phyloP scores from a whole-genome alignment of 2,888 invertebrate genomes.

The Aleiodes leptofemur region DNA sequence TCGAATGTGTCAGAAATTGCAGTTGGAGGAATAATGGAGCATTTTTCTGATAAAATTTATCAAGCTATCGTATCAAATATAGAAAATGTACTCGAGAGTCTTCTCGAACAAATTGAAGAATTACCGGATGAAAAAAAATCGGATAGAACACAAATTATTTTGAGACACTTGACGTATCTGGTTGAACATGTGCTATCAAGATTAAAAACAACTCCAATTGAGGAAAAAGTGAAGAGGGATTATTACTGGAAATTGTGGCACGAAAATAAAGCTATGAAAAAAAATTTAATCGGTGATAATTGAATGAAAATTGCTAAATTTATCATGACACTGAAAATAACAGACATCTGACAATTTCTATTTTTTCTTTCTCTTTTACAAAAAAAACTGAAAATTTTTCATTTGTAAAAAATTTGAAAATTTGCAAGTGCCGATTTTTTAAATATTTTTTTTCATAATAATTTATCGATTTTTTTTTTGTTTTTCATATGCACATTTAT shows the following conservation, averaged over 20 bases:
- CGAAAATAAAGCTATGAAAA: conserved; percentile 50
- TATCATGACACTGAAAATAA: too few species aligned
- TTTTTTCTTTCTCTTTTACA: too few species aligned
- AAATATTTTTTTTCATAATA: too few species aligned
- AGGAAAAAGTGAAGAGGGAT: conserved; percentile 36
- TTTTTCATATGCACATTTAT: too few species aligned
- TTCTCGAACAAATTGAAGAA: neutral
- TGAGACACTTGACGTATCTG: conserved; percentile 50
- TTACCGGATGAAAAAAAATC: conserved; percentile 1
- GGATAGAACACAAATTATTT: conserved; percentile 38
- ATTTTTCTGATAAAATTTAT: conserved; percentile 15
- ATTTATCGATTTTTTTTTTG: too few species aligned
- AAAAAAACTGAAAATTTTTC: too few species aligned
- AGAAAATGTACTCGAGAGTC: conserved; percentile 19
- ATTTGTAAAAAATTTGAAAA: too few species aligned
- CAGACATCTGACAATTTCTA: too few species aligned
- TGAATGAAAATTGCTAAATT: neutral
- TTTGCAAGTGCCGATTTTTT: too few species aligned
- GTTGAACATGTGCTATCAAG: conserved; percentile 49
- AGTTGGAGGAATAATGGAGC: neutral
- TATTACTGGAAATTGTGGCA: conserved; percentile 48
- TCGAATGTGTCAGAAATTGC: neutral
- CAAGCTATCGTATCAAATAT: conserved; percentile 17
- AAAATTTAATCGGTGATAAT: conserved; percentile 48
- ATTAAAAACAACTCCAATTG: conserved; percentile 40